Evolutionary conservation across 2,888 invertebrate species (phyloP), one percentile per base, ranked within the genome.

Genomic region (Campoplex capitator): DNA sequence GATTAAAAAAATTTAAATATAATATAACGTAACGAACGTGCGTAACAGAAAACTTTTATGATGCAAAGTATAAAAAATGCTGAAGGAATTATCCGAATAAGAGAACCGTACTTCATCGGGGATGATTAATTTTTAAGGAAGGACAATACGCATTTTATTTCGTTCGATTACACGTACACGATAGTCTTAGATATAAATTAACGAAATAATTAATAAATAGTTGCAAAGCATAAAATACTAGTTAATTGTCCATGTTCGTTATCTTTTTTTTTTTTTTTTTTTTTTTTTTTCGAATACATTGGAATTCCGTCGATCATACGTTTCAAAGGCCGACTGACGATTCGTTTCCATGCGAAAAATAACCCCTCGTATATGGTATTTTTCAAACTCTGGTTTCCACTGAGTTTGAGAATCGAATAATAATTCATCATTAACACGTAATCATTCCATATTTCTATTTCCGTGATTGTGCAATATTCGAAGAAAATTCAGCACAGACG

Each of bases 111-210:
- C 32, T 58, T 75, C 74, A 83, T 76, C 32, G 76, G 87, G 88
- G 85, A 84, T 83, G 88, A 90, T 89, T 93, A 91, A 91, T 92
- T 92, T 90, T 84, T 91, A 92, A 93, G 90, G 89, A 91, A 92
- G 90, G 93, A 93, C 93, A 94, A 94, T 94, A 94, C 92, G 93
- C 92, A 82, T 91, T 90, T 92, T 91, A 90, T 91, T 81, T 83
- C 78, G 82, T 86, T 92, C 92, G 87, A 79, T 87, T 90, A 45
- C 28, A 89, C 88, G 86, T 81, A 58, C 45, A 23, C 51, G 35
- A 32, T 77, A 75, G 42, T 28, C 35, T 67, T 54, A 67, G 51
- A 54, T 51, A 67, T 28, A 48, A 51, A 67, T 54, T 35, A 23
- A 67, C 45, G n/a, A 65, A 67, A 6, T 67, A 13, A 54, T 13